phyloP scores from a whole-genome alignment of 2,113 vertebrate genomes.

The Gopherus evgoodei region DNA sequence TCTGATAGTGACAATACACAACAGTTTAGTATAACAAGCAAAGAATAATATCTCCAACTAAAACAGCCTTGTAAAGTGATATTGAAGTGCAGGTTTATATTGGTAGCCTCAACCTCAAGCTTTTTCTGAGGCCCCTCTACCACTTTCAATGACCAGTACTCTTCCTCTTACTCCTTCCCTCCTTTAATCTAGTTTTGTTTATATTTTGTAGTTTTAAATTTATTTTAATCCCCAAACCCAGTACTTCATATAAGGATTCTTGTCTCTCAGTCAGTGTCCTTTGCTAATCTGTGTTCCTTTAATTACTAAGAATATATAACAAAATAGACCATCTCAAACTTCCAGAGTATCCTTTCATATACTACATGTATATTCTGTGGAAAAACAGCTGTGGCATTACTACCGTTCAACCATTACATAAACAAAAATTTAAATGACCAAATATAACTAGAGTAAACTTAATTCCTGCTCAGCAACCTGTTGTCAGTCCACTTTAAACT shows the following conservation, averaged over 20 bases:
- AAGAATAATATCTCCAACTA: background rate
- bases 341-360: background rate
- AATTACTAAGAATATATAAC: background rate
- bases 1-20: background rate
- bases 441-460: background rate
- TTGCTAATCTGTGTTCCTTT: background rate
- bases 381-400: background rate
- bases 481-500: background rate
- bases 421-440: background rate
- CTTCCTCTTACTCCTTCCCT: background rate
- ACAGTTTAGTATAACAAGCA: rapidly evolving
- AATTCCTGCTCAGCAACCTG: background rate
- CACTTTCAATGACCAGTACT: background rate
- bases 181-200: background rate
- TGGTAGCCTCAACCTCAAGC: background rate
- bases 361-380: background rate
- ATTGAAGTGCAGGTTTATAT: background rate
- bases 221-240: background rate
- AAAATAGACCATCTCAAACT: background rate
- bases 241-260: background rate
- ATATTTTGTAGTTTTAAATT: background rate
- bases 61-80: background rate
- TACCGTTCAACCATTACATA: background rate
- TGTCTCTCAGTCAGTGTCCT: background rate
- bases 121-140: background rate